phyloP scores from a whole-genome alignment of 2,888 invertebrate genomes.

The Branchinecta sandiegonensis region DNA sequence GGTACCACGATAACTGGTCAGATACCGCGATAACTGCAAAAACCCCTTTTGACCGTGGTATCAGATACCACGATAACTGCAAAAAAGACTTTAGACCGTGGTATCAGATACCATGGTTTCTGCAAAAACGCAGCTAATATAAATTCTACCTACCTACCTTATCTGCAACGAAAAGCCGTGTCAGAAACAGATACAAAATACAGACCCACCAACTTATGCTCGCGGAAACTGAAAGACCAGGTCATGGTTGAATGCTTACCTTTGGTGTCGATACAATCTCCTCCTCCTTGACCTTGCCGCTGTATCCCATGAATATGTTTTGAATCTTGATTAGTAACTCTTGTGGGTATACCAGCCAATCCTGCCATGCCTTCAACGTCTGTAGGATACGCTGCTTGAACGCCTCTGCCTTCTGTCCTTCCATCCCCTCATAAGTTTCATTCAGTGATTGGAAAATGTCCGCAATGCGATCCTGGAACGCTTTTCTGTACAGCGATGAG shows the following conservation, averaged over 20 bases:
- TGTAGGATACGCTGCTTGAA: slow-evolving; percentile 78
- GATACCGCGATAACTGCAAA: too few relatives aligned
- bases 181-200: too few relatives aligned
- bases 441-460: slow-evolving; percentile 61
- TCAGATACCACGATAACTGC: too few relatives aligned
- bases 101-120: too few relatives aligned
- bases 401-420: slow-evolving; percentile 85
- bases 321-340: slow-evolving; percentile 76
- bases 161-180: too few relatives aligned
- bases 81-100: too few relatives aligned
- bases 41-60: too few relatives aligned
- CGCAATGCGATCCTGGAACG: slow-evolving; percentile 64
- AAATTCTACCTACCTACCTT: too few relatives aligned
- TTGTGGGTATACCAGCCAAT: slow-evolving; percentile 88
- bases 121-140: too few relatives aligned
- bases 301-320: slow-evolving; percentile 73
- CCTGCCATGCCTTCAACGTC: slow-evolving; percentile 91
- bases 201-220: slow-evolving; percentile 23
- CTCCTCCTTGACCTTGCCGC: slow-evolving; percentile 25
- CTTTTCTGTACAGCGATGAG: slow-evolving; percentile 78
- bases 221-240: slow-evolving; percentile 23
- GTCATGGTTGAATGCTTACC: neutral
- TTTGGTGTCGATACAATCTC: neutral
- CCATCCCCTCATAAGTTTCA: slow-evolving; percentile 54
- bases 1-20: too few relatives aligned